Conservation (phyloP, 2,797 vertebrate genomes). For the Coracias cyanogaster region DNA sequence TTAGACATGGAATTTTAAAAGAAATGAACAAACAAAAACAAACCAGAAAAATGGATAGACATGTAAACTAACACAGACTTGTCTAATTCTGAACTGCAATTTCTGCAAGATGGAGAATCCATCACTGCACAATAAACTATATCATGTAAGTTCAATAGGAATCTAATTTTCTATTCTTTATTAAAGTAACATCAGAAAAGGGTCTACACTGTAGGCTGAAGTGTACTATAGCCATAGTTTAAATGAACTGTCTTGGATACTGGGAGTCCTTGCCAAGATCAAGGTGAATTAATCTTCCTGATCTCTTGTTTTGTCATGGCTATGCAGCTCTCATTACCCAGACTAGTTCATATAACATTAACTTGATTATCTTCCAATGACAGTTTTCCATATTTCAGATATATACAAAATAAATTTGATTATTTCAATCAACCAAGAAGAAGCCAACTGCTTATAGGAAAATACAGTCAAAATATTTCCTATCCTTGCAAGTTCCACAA, state of each 20-base stretch:
- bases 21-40: not conserved
- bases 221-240: not conserved
- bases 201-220: not conserved
- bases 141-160: not conserved
- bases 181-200: not conserved
- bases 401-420: not conserved
- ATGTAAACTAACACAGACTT: not conserved
- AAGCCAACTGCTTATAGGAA: not conserved
- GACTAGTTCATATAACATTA: not conserved
- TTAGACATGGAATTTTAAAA: not conserved
- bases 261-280: conserved; percentile 2
- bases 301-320: not conserved
- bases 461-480: not conserved
- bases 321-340: not conserved
- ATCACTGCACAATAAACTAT: not conserved
- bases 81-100: not conserved
- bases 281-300: conserved; percentile 17
- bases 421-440: not conserved
- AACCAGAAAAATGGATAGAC: not conserved
- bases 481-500: not conserved
- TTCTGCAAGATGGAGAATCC: not conserved
- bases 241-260: not conserved
- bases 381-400: not conserved
- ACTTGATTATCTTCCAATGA: not conserved
- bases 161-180: not conserved